These are phyloP conservation scores for Papilio elwesi DNA, from an alignment of 2,888 invertebrate genomes.

Conservation along the genomic window DNA sequence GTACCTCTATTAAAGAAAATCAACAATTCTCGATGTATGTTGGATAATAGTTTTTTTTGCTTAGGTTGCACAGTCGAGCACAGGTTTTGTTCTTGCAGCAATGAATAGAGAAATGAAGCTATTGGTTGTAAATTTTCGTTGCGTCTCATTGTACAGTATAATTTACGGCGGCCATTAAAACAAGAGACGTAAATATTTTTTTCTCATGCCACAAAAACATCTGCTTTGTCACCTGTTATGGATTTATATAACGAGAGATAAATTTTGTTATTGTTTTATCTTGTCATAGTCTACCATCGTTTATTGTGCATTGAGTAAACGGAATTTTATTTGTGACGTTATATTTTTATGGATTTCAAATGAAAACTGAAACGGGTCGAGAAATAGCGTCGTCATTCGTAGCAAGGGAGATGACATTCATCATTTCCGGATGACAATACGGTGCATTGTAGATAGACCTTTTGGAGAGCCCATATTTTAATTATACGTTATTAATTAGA, in stretches of 20 bases:
- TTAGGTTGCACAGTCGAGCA: background rate
- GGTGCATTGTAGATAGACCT: background rate
- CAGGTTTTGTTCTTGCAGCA: slow-evolving; percentile 11
- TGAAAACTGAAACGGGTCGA: slow-evolving; percentile 12
- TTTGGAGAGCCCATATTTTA: background rate
- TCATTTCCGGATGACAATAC: slow-evolving; percentile 1
- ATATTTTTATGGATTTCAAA: background rate
- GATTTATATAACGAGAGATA: slow-evolving; percentile 36
- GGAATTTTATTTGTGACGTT: slow-evolving; percentile 8
- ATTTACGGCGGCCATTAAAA: slow-evolving; percentile 34
- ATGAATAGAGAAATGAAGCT: slow-evolving; percentile 31
- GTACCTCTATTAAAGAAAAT: background rate
- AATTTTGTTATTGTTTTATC: slow-evolving; percentile 31
- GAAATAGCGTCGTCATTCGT: slow-evolving; percentile 4
- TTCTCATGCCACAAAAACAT: slow-evolving; percentile 25
- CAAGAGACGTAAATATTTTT: slow-evolving; percentile 29
- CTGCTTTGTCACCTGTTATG: slow-evolving; percentile 40
- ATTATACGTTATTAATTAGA: too few species aligned
- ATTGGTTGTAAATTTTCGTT: slow-evolving; percentile 37
- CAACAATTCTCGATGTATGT: background rate
- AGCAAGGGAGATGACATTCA: background rate
- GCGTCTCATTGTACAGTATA: slow-evolving; percentile 34
- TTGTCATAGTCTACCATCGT: slow-evolving; percentile 8
- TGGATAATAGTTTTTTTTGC: background rate
- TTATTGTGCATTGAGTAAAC: slow-evolving; percentile 8